Conservation (phyloP, 2,797 vertebrate species). For the Periparus ater region DNA sequence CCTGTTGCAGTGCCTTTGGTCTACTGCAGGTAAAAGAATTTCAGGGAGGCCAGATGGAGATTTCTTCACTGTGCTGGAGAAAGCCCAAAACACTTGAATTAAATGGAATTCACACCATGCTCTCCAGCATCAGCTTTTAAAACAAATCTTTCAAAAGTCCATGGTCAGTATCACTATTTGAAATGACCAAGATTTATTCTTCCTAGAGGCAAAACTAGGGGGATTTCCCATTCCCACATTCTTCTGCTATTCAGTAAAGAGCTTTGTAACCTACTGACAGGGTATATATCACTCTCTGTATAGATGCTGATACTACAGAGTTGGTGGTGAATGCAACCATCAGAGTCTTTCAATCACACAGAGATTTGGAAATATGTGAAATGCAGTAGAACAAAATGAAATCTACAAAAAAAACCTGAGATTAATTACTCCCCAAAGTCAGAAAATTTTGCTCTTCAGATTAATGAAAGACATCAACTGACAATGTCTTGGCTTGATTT, state of each 20-base stretch:
- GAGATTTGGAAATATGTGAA: background rate
- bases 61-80: background rate
- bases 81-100: background rate
- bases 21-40: background rate
- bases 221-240: slow-evolving; percentile 23
- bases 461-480: background rate
- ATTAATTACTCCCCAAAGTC: background rate
- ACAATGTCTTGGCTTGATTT: background rate
- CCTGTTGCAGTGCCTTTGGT: background rate
- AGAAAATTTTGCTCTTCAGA: background rate
- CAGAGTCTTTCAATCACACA: background rate
- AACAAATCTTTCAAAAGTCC: background rate
- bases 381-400: background rate
- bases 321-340: background rate
- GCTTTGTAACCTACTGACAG: background rate
- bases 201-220: background rate
- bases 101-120: background rate
- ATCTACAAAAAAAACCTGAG: background rate
- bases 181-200: slow-evolving; percentile 17
- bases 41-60: background rate
- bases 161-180: background rate
- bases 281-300: background rate
- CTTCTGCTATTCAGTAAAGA: background rate
- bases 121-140: background rate
- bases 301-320: background rate